Percentiles rank a stretch among this genome's conserved stretches.
Evolutionary conservation across 2,113 vertebrate genomes (phyloP).

Genomic region (Microtus ochrogaster): DNA sequence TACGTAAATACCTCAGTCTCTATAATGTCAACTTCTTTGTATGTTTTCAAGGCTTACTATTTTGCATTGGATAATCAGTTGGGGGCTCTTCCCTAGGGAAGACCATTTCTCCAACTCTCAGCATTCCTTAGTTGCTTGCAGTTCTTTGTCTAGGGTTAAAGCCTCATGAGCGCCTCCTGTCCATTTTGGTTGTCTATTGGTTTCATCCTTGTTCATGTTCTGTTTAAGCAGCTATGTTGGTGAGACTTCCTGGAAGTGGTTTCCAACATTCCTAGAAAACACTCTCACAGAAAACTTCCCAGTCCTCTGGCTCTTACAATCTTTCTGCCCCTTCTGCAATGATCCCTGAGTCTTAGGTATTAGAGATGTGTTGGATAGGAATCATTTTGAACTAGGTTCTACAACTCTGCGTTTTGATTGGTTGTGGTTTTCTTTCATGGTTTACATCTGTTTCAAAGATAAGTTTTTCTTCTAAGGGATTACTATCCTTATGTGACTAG

Average conservation of each 20-base stretch:
- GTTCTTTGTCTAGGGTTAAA: neutral
- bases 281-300: neutral
- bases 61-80: neutral
- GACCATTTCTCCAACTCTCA: neutral
- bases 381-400: neutral
- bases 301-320: neutral
- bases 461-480: neutral
- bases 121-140: neutral
- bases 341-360: neutral
- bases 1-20: neutral
- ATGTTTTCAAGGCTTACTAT: neutral
- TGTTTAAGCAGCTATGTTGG: neutral
- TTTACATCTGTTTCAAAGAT: neutral
- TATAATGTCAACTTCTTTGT: neutral
- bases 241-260: neutral
- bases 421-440: neutral
- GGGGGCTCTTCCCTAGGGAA: neutral
- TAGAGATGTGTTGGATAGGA: neutral
- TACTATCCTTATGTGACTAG: neutral
- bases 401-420: neutral
- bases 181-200: neutral
- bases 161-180: neutral
- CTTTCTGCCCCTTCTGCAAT: neutral
- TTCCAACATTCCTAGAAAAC: neutral
- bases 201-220: neutral